Base-by-base conservation (phyloP, 2,797 vertebrate genomes). In the Salmo trutta region DNA sequence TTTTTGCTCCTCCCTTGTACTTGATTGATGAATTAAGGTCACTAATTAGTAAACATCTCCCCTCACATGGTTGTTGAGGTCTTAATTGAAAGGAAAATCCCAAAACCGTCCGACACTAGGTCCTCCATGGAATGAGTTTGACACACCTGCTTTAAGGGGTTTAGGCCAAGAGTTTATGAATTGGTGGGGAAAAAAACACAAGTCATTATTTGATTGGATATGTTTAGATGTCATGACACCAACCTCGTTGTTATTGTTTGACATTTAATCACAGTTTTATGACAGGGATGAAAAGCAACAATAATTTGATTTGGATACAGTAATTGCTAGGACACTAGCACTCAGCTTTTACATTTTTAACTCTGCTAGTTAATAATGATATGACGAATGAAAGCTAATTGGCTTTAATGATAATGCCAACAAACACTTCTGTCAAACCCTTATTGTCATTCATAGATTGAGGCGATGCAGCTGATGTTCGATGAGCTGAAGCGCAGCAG, bases 401-500 rank as follows among this genome's bases (percentile, higher is more conserved):
- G 24, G 21, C 64, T 27, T 29, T 68, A 27, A 33, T 36, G 62
- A 27, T 31, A 68, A 68, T 17, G 14, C 7, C 31, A 17, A 10
- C 70, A 27, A 21, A 5, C 41, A 47, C 41, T 41, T 1, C 41
- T 16, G 59, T 67, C n/a, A 73, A 10, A 77, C 65, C 51, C 16
- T 21, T 1, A 6, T 66, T 66, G 24, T 71, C 75, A 85, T 81
- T 83, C 75, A 47, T 77, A 97, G 95, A 78, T 93, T 72, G 87
- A 84, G 62, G 89, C 86, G 19, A 83, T 92, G 1, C 90, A 92
- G 71, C 54, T 3, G 0, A 81, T 86, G 0, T 86, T 86, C 54
- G 78, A 89, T 72, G 89, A 93, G 66, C 78, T 93, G 79, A 91
- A 91, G 85, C 83, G 77, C 73, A 87, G 73, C 75, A 93, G 91